These are phyloP conservation scores for Amphipyra tragopoginis DNA, from an alignment of 2,888 invertebrate species.

Conservation along the genomic window DNA sequence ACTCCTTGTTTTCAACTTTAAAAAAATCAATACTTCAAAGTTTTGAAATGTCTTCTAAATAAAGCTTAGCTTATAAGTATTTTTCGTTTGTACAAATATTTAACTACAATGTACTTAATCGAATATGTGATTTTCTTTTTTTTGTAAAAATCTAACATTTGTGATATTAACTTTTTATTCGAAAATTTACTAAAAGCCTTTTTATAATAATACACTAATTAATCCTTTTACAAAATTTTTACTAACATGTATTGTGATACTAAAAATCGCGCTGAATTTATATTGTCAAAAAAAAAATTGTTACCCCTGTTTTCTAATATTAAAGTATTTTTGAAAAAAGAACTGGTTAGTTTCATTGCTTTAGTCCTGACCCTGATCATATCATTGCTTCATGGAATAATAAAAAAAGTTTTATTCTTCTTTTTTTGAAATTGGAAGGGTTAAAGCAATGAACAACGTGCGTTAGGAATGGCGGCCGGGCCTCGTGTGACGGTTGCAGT, in stretches of 20 bases:
- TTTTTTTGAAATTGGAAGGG: conserved; percentile 66
- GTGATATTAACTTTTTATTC: conserved; percentile 60
- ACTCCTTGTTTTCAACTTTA: neutral
- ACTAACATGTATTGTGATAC: conserved; percentile 56
- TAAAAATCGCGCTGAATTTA: conserved; percentile 49
- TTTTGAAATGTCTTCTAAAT: conserved; percentile 58
- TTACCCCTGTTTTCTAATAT: conserved; percentile 69
- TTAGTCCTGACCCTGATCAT: conserved; percentile 77
- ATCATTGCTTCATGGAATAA: conserved; percentile 45
- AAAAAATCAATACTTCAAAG: neutral
- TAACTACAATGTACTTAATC: conserved; percentile 57
- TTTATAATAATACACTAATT: conserved; percentile 31
- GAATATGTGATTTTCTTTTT: conserved; percentile 49
- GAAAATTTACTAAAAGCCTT: conserved; percentile 33
- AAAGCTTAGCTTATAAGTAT: conserved; percentile 50
- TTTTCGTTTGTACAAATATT: conserved; percentile 46
- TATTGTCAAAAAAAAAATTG: conserved; percentile 56
- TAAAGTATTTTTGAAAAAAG: conserved; percentile 74
- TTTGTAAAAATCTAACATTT: conserved; percentile 54
- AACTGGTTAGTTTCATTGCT: conserved; percentile 85
- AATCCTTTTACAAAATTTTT: conserved; percentile 44
- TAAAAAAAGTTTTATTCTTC: conserved; percentile 33
- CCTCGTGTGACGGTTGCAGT: conserved; percentile 40
- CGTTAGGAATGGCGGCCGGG: conserved; percentile 35
- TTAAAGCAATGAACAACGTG: conserved; percentile 87